Conservation (phyloP, 2,797 vertebrate species). For the Etheostoma nigrum region DNA sequence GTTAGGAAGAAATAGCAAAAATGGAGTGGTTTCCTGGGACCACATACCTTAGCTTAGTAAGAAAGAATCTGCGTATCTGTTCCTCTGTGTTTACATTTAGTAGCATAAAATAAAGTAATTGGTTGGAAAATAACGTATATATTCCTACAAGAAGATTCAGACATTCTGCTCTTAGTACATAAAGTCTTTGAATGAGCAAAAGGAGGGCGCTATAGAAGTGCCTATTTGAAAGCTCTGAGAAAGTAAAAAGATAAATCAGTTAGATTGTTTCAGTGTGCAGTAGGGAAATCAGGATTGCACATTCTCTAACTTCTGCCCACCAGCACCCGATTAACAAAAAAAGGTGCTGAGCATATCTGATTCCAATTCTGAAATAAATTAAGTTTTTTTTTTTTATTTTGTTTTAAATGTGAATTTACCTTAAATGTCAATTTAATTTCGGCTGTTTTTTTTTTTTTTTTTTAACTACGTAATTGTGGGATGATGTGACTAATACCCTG, state of each 20-base stretch:
- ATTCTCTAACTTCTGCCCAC: background rate
- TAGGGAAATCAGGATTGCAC: background rate
- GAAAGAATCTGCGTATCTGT: too few relatives aligned
- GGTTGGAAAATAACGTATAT: conserved; percentile 1
- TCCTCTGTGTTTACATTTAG: conserved; percentile 1
- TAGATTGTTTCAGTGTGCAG: background rate
- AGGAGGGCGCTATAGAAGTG: background rate
- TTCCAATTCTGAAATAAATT: background rate
- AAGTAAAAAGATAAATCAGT: background rate
- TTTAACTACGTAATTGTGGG: conserved; percentile 1
- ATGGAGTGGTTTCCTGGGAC: too few relatives aligned
- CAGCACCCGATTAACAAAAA: background rate
- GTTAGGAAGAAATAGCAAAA: background rate
- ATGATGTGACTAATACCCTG: background rate
- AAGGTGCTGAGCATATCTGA: too few relatives aligned
- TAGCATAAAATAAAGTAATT: background rate
- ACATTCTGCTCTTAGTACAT: background rate
- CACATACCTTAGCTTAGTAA: too few relatives aligned
- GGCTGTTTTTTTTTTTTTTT: background rate
- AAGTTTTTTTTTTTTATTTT: background rate
- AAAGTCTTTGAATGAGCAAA: background rate
- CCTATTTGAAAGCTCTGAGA: background rate
- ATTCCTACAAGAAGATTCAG: background rate
- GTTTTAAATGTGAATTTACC: background rate
- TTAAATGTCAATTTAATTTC: background rate